These are phyloP conservation scores for Gymnorhina tibicen DNA, from an alignment of 2,113 vertebrate species.

Conservation along the genomic window DNA sequence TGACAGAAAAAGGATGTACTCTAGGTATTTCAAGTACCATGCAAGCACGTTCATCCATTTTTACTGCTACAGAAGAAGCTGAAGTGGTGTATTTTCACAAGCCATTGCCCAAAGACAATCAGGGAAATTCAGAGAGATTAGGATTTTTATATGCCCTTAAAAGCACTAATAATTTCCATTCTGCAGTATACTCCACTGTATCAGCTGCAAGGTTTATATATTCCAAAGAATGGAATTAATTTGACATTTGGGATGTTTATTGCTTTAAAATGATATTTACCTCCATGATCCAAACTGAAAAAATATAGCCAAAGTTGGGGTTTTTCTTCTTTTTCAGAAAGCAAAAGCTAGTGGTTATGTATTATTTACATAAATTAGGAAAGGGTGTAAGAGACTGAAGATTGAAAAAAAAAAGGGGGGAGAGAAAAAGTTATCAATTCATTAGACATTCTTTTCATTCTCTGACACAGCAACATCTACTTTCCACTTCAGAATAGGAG, in stretches of 20 bases:
- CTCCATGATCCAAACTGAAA: background rate
- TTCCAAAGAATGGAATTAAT: background rate
- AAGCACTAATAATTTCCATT: background rate
- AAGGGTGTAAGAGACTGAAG: background rate
- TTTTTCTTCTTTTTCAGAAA: background rate
- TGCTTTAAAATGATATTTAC: background rate
- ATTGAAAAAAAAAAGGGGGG: rapidly evolving
- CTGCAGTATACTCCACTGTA: background rate
- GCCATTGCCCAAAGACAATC: background rate
- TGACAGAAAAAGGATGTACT: background rate
- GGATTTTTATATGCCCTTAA: background rate
- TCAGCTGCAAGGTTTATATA: background rate
- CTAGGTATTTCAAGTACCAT: background rate
- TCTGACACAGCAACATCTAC: background rate
- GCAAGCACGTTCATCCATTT: background rate
- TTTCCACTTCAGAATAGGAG: background rate
- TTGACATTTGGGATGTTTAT: background rate
- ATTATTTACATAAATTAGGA: background rate
- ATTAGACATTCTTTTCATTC: background rate
- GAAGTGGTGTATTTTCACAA: background rate
- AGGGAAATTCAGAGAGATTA: background rate
- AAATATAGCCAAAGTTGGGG: background rate
- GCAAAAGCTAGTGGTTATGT: background rate
- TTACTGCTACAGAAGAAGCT: background rate
- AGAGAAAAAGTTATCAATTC: background rate